Conservation (phyloP, 2,797 vertebrate genomes). For the Scarus forsteni region DNA sequence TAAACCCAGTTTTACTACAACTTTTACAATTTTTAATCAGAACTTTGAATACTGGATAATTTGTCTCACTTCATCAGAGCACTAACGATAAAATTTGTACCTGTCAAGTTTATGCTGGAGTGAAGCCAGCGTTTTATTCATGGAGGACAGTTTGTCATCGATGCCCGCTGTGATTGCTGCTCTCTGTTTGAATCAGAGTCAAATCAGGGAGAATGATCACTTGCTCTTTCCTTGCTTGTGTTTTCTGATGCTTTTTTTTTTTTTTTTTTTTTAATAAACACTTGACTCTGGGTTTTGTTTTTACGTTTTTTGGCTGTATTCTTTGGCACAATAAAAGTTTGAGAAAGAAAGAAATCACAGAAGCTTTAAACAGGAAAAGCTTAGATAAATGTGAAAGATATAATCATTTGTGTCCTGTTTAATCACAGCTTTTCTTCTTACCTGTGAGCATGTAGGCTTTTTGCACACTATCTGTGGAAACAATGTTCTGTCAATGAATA, state of each 20-base stretch:
- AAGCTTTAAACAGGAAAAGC: neutral
- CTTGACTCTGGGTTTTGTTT: conserved; percentile 17
- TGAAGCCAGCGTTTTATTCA: neutral
- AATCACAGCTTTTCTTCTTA: conserved; percentile 14
- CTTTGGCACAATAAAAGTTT: conserved; percentile 5
- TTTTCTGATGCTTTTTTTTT: conserved; percentile 10
- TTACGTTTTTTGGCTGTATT: conserved; percentile 29
- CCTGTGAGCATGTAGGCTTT: conserved; percentile 5
- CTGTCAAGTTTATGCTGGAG: conserved; percentile 5
- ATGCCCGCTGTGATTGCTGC: conserved; percentile 16
- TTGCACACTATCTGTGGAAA: conserved; percentile 25
- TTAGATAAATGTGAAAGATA: conserved; percentile 3
- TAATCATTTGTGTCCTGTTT: conserved; percentile 16
- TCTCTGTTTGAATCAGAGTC: neutral
- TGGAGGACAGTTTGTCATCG: neutral
- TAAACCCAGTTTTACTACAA: neutral
- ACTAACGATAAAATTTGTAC: neutral
- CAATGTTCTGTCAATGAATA: conserved; percentile 40
- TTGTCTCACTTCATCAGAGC: neutral
- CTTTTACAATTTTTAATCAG: conserved; percentile 14
- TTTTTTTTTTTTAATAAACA: too few species aligned
- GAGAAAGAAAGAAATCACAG: neutral
- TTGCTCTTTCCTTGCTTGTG: conserved; percentile 1
- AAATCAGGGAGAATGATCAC: conserved; percentile 32
- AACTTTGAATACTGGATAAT: conserved; percentile 8